A percentile compares a stretch with the other conserved stretches of the same genome.
Conservation (phyloP, 1,140 invertebrate genomes). For the Leptestheria dahalacensis region DNA sequence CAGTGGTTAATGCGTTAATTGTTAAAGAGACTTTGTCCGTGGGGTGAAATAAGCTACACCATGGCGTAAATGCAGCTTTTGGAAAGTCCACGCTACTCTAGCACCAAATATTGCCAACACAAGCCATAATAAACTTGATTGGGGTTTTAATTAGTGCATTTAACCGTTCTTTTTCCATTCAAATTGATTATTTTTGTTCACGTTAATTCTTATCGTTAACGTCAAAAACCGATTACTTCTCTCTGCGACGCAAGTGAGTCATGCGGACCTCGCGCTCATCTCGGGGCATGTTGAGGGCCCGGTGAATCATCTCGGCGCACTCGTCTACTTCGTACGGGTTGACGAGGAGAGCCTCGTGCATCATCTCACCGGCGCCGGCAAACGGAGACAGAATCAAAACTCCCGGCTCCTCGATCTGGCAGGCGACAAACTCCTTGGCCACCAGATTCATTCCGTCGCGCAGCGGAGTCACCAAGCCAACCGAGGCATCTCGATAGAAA, state of each 20-base stretch:
- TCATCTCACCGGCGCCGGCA: conserved; percentile 76
- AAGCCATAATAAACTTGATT: neutral
- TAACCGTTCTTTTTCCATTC: no score
- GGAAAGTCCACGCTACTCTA: neutral
- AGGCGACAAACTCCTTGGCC: conserved; percentile 83
- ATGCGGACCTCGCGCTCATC: conserved; percentile 73
- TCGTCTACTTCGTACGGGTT: conserved; percentile 81
- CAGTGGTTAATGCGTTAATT: no score
- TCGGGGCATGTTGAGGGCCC: conserved; percentile 75
- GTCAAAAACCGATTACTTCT: conserved; percentile 28
- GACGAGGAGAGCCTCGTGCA: conserved; percentile 76
- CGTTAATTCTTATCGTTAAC: no score
- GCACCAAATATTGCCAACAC: neutral
- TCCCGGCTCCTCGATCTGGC: conserved; percentile 65
- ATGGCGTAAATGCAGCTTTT: conserved; percentile 25
- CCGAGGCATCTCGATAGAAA: conserved; percentile 50
- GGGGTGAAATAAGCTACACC: neutral
- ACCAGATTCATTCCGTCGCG: conserved; percentile 87
- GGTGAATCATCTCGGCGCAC: conserved; percentile 68
- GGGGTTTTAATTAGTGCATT: neutral
- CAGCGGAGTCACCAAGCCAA: conserved; percentile 69
- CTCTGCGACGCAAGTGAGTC: conserved; percentile 63
- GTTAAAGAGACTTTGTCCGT: no score
- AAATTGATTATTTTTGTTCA: no score
- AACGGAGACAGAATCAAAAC: conserved; percentile 80